Evolutionary conservation across 2,797 vertebrate genomes (phyloP), one percentile per base, ranked within the genome.

Genomic region (Manis crassicaudata): DNA sequence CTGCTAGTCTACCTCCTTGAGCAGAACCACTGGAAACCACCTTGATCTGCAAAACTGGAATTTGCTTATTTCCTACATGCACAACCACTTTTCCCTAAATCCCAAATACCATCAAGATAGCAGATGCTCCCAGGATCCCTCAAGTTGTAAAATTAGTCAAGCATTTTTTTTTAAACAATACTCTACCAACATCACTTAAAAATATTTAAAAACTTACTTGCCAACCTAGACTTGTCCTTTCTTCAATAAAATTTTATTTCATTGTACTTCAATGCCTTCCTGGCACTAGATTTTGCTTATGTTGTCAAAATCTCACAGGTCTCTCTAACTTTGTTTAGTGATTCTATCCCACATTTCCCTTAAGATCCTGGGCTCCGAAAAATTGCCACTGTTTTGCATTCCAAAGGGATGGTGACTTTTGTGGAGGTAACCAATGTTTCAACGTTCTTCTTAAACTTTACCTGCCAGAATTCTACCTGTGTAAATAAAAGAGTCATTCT

Each of bases 231-330:
- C 7, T 88, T 75, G 2, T 50, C 2, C 3, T 88, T 37, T 62
- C 16, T 77, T 67, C 2, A 50, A 32, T 84, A 67, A 32, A 88
- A 37, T 50, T 52, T 37, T 35, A 60, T 68, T 73, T 87, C 21
- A 73, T 16, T 81, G 5, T 14, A 77, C 4, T 75, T 60, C 12
- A 60, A 40, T 73, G 18, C 16, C 3, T 92, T 88, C 4, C 21
- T 84, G 23, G 12, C 3, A 58, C 1, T 76, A 20, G 37, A 52
- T 84, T 37, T 93, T 77, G 10, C 11, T 11, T 13, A 86, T 7
- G 1, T 58, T 27, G 1, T 17, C 23, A 54, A 52, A 21, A 7
- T 50, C 23, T 0, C 11, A 50, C 3, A 13, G 0, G 0, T n/a
- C n/a, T 81, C 3, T 60, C 12, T 76, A 80, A n/a, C 2, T 75